Conservation (phyloP, 2,797 vertebrate genomes). For the Thaleichthys pacificus region DNA sequence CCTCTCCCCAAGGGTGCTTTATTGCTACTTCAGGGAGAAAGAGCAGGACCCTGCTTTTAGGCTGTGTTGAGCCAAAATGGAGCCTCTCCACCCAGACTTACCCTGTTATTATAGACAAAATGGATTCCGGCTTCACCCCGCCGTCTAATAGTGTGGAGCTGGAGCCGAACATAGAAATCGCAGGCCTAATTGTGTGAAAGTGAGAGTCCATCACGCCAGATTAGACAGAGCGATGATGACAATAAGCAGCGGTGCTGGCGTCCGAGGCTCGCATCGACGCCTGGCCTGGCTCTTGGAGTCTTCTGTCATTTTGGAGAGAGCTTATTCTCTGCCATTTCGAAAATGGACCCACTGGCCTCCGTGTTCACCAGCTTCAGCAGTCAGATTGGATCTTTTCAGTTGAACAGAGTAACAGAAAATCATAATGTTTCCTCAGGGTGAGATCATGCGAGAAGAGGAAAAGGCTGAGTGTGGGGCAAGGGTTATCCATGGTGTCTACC, state of each 20-base stretch:
- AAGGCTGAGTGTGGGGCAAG: no score
- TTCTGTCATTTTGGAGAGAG: not conserved
- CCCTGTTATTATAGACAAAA: not conserved
- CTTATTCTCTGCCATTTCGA: not conserved
- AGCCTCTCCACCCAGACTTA: not conserved
- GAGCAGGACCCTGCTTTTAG: conserved; percentile 4
- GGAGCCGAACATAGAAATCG: not conserved
- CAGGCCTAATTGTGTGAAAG: not conserved
- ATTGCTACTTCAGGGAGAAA: not conserved
- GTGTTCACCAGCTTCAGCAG: not conserved
- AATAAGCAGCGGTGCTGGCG: not conserved
- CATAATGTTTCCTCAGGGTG: no score
- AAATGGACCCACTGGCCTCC: not conserved
- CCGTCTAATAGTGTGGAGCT: not conserved
- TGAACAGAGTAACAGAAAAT: no score
- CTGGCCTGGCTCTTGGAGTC: not conserved
- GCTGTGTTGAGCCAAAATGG: conserved; percentile 5
- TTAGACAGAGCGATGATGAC: not conserved
- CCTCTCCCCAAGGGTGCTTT: not conserved
- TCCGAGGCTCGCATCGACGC: not conserved
- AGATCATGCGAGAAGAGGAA: no score
- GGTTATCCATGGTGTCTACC: not conserved
- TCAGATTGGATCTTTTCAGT: not conserved
- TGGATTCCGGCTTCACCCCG: not conserved
- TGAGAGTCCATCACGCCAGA: not conserved